Evolutionary conservation across 2,797 vertebrate species (phyloP), one percentile per base, ranked within the genome.

Genomic region (Ptychobarbus kaznakovi): DNA sequence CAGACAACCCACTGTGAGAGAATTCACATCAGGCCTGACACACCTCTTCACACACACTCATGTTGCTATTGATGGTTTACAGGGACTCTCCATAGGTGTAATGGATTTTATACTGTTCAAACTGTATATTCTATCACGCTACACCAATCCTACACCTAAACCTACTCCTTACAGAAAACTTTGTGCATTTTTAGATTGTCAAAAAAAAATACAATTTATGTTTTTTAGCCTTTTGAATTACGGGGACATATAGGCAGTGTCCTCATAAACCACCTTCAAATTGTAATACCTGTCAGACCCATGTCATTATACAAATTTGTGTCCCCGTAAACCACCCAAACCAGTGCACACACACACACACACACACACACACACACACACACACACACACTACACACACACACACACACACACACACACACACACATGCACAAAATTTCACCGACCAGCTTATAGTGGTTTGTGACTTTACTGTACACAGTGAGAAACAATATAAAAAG

Each of bases 401-500:
- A 38, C 35, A 38, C 58, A 25, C 58, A 80, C 40, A 70, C 28
- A 79, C 12, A 83, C 12, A 28, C 28, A 75, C 44, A 49, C 70
- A 42, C 83, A 70, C 53, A 75, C 61, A 40, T 61, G 75, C 80
- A 86, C 70, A 83, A 25, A 70, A 76, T 20, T 76, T 68, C 42
- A 77, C 61, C 6, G 63, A 91, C 86, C 91, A 84, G 91, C 89
- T 70, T 93, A 91, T 93, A 92, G 92, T 95, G 94, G 94, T 95
- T 94, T 93, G 92, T 92, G 94, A 92, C 93, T 90, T 95, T 96
- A 95, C 95, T 96, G 94, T 95, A 94, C 94, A 95, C 94, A 95
- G 94, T 95, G 94, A 94, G 93, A 95, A 95, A 94, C 93, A 94
- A 94, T 93, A 94, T 93, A 93, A 92, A 95, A 95, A 93, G 92